Conservation (phyloP, 53 echinoderm and acorn worm species). For the Holothuria scabra region DNA sequence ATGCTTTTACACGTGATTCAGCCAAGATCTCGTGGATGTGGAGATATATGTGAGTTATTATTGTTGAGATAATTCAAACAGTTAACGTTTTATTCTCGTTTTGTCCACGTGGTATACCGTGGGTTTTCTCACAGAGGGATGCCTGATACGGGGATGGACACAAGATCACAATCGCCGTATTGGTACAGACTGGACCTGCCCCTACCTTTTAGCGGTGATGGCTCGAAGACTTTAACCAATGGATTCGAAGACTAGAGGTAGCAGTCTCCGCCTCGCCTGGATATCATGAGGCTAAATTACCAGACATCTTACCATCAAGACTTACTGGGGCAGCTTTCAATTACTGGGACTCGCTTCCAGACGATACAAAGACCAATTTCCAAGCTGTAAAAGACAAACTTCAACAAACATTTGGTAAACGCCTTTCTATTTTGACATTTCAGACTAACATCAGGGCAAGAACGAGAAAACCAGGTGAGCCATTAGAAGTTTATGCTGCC, state of each 20-base stretch:
- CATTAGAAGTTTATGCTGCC: slow-evolving; percentile 64
- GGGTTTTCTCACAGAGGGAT: too few species aligned
- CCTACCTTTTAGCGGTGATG: slow-evolving; percentile 55
- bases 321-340: slow-evolving; percentile 41
- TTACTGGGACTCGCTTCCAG: slow-evolving; percentile 41
- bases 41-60: too few species aligned
- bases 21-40: too few species aligned
- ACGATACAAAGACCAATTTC: slow-evolving; percentile 25
- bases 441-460: slow-evolving; percentile 45
- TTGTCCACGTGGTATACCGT: too few species aligned
- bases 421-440: slow-evolving; percentile 31
- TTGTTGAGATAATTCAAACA: too few species aligned
- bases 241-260: slow-evolving; percentile 56
- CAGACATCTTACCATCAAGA: slow-evolving; percentile 29
- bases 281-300: neutral
- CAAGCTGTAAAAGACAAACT: too few species aligned
- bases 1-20: too few species aligned
- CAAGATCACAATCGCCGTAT: too few species aligned
- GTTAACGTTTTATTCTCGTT: too few species aligned
- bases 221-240: slow-evolving; percentile 59
- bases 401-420: neutral
- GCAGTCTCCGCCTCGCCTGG: slow-evolving; percentile 25
- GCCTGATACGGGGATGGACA: too few species aligned
- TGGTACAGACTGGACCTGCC: slow-evolving; percentile 32
- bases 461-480: slow-evolving; percentile 49